Base-by-base conservation (phyloP, 1,140 invertebrate species). In the Cecropterus lyciades region DNA sequence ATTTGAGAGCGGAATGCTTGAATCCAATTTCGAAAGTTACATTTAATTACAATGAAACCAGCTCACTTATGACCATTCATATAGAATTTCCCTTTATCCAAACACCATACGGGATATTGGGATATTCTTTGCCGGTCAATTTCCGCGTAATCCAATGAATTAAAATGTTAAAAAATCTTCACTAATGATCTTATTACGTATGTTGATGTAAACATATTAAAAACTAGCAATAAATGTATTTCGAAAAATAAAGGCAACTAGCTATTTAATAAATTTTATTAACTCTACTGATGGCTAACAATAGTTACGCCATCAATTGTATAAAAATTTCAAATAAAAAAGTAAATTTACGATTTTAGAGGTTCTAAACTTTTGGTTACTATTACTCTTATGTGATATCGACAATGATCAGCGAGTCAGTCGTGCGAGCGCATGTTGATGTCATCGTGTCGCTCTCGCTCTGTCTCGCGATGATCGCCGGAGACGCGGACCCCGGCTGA, bases 221-320 rank as follows among this genome's bases (percentile, higher is more conserved):
- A n/a, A n/a, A n/a, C n/a, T n/a, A n/a, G n/a, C n/a, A n/a, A 46
- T 17, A 10, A 13, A 15, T 46, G 9, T 13, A 8, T 46, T 14
- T 5, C 6, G 16, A 14, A 37, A 55, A 45, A 43, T 57, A 57
- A 42, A 57, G 0, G 37, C 27, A 56, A 1, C n/a, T 40, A 59
- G 33, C 9, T 52, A 33, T 42, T 55, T 72, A 70, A 66, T 71
- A 81, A 79, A 69, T 52, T 84, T 86, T 83, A 85, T 80, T 87
- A 81, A 84, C 73, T 77, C 77, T 84, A 88, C 79, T 81, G 86
- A 76, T 79, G 83, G 79, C 74, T 71, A 88, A 89, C 85, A 88
- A 88, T 80, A 87, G 80, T 91, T 77, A 75, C 69, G 80, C 75
- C 82, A 78, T 82, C 88, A 87, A 82, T 78, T 84, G 77, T 82